Evolutionary conservation across 2,113 vertebrate species (phyloP).

Genomic region (Alouatta palliata): DNA sequence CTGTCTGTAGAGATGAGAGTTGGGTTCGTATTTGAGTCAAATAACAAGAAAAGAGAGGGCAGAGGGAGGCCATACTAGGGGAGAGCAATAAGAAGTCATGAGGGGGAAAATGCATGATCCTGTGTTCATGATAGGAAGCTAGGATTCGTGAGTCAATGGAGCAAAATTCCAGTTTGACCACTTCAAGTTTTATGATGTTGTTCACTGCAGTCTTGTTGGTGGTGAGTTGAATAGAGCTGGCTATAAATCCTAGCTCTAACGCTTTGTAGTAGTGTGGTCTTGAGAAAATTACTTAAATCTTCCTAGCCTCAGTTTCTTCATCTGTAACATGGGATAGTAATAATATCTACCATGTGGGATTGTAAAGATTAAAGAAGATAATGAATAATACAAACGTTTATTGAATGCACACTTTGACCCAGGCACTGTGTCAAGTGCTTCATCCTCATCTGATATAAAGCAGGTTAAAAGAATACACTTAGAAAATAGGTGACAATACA

Average conservation of each 20-base stretch:
- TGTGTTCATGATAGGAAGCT: background rate
- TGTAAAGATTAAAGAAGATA: background rate
- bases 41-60: background rate
- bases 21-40: background rate
- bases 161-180: background rate
- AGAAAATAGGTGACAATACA: background rate
- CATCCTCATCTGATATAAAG: background rate
- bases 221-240: background rate
- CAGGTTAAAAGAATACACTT: background rate
- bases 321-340: background rate
- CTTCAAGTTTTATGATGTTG: background rate
- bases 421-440: background rate
- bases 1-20: background rate
- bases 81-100: background rate
- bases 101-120: background rate
- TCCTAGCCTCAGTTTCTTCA: background rate
- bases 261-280: background rate
- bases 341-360: background rate
- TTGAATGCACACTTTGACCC: background rate
- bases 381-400: background rate
- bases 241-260: background rate
- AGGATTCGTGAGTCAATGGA: background rate
- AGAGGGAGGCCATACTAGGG: background rate
- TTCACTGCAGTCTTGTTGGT: background rate
- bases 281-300: background rate